These are phyloP conservation scores for Leucopsar rothschildi DNA, from an alignment of 2,113 vertebrate genomes.

Conservation along the genomic window DNA sequence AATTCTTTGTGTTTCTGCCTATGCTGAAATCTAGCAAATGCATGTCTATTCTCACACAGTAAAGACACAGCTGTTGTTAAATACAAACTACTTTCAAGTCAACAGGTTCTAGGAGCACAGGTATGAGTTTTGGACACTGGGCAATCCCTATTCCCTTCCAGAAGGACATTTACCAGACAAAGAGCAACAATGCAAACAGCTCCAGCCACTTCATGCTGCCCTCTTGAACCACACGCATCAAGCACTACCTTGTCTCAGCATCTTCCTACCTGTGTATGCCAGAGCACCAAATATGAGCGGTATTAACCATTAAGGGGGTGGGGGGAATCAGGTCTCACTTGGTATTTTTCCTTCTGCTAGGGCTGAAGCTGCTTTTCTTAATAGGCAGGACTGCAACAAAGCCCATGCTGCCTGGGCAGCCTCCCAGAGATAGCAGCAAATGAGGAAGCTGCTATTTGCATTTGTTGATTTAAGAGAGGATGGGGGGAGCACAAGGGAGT, in stretches of 20 bases:
- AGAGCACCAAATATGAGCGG: conserved; percentile 43
- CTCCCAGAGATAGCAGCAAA: conserved; percentile 71
- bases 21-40: not conserved
- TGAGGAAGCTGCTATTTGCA: conserved; percentile 75
- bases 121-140: not conserved
- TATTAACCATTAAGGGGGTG: conserved; percentile 3
- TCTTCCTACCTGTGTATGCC: conserved; percentile 68
- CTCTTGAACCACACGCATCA: conserved; percentile 18
- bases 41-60: not conserved
- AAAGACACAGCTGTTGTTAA: not conserved
- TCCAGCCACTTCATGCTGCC: conserved; percentile 13
- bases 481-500: conserved; percentile 36
- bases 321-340: conserved; percentile 34
- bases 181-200: conserved; percentile 58
- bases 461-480: conserved; percentile 70
- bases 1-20: not conserved
- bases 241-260: not conserved
- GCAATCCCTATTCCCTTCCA: not conserved
- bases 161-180: conserved; percentile 24
- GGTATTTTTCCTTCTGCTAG: conserved; percentile 56
- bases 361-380: conserved; percentile 54
- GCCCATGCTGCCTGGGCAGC: conserved; percentile 67
- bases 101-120: conserved; percentile 9
- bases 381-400: conserved; percentile 75
- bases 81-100: not conserved